Evolutionary conservation across 1,140 invertebrate genomes (phyloP), one percentile per base, ranked within the genome.

Genomic region (Apis cerana): DNA sequence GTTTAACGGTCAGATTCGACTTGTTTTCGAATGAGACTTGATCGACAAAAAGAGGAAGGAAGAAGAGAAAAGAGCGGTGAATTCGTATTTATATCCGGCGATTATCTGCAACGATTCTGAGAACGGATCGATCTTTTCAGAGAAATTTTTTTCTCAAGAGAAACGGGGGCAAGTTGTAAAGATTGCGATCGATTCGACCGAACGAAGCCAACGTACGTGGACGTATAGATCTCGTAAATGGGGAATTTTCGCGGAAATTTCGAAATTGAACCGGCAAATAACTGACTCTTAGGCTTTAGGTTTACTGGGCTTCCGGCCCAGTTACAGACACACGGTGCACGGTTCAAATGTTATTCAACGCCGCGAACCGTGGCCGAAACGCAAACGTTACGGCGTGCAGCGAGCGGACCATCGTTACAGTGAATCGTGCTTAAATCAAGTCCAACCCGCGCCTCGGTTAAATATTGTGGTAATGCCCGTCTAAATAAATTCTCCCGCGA

Each of bases 271-370:
- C 74, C 48, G 48, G 64, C 56, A 68, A 82, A 82, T 64, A 54
- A 82, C 64, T 1, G 27, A 27, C 74, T 82, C 80, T 82, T 82
- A 82, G 72, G 80, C 74, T 56, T 76, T 7, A 43, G 80, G 74
- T 82, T 82, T 76, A 76, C 74, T 27, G 1, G 27, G 80, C 12
- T 59, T 43, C 33, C 80, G 64, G 80, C 80, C 64, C 80, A 62
- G 80, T 82, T 82, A 69, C 70, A 19, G 33, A 7, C 33, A 19
- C 43, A 10, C 48, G n/a, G 62, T 68, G 21, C 59, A 76, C 64
- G 27, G 72, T 76, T 76, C 64, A 43, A 76, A 69, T 76, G 80
- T 82, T 82, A 82, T 82, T 82, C 80, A 76, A 69, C 76, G 74
- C 72, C 33, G n/a, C 21, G 72, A 21, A 59, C 72, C 80, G 72